phyloP scores from a whole-genome alignment of 2,797 vertebrate species.

The Pantherophis alleghaniensis region DNA sequence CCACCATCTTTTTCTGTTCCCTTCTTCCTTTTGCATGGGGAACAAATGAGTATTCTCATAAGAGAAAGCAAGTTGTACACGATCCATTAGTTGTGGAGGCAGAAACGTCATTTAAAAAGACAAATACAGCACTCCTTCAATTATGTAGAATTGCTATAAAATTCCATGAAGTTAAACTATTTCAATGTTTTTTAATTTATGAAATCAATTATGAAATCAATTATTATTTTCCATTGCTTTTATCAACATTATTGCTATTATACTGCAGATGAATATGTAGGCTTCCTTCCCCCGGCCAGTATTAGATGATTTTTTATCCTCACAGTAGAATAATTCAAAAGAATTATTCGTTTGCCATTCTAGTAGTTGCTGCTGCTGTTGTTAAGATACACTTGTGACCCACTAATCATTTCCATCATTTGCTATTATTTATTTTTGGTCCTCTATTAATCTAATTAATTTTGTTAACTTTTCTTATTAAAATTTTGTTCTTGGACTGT shows the following conservation, averaged over 20 bases:
- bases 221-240: background rate
- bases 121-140: background rate
- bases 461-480: background rate
- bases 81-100: background rate
- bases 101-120: background rate
- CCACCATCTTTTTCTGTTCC: background rate
- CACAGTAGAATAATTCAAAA: background rate
- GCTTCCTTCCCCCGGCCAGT: background rate
- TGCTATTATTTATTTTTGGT: background rate
- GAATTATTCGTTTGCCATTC: background rate
- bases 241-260: background rate
- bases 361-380: background rate
- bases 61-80: background rate
- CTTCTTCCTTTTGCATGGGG: background rate
- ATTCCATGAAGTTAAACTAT: background rate
- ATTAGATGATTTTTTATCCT: background rate
- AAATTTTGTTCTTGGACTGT: background rate
- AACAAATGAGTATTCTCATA: background rate
- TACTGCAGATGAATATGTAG: background rate
- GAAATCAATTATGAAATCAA: background rate
- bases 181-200: background rate
- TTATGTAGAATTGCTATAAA: background rate
- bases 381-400: background rate
- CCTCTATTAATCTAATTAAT: background rate
- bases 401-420: background rate